A percentile compares a stretch with the other conserved stretches of the same genome.
Conservation (phyloP, 2,888 invertebrate species). For the Noctua janthe region DNA sequence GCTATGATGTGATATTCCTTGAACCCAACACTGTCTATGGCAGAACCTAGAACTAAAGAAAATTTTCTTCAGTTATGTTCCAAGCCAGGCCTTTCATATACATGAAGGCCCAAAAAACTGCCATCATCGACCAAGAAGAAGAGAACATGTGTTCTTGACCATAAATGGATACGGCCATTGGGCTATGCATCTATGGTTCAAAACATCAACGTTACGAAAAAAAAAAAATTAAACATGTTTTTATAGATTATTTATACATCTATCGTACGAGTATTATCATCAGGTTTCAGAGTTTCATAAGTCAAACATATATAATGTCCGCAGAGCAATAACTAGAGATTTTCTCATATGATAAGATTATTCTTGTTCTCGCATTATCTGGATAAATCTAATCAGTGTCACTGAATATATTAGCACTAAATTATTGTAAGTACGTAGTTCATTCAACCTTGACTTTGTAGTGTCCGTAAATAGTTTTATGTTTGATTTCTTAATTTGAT, state of each 20-base stretch:
- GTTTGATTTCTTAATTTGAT: constrained; percentile 37
- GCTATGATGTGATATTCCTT: background rate
- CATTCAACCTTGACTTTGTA: constrained; percentile 20
- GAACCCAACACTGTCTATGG: background rate
- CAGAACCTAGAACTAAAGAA: background rate
- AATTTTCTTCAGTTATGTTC: background rate
- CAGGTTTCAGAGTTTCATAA: background rate
- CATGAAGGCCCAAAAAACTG: background rate
- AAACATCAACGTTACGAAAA: background rate
- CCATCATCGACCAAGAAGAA: background rate
- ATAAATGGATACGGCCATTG: background rate
- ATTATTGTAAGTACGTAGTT: background rate
- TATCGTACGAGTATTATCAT: background rate
- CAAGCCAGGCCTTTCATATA: background rate
- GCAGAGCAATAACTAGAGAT: constrained; percentile 23
- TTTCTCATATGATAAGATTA: constrained; percentile 28
- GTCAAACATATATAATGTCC: background rate
- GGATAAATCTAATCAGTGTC: constrained; percentile 22
- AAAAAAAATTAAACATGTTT: too few species aligned
- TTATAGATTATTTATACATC: background rate
- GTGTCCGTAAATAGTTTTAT: background rate
- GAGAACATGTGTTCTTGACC: background rate
- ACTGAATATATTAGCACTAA: constrained; percentile 32
- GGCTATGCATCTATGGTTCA: too few species aligned
- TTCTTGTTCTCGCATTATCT: constrained; percentile 16